Percentiles rank a stretch among this genome's conserved stretches.
phyloP scores from a whole-genome alignment of 2,888 invertebrate genomes.

The Harmothoe impar region DNA sequence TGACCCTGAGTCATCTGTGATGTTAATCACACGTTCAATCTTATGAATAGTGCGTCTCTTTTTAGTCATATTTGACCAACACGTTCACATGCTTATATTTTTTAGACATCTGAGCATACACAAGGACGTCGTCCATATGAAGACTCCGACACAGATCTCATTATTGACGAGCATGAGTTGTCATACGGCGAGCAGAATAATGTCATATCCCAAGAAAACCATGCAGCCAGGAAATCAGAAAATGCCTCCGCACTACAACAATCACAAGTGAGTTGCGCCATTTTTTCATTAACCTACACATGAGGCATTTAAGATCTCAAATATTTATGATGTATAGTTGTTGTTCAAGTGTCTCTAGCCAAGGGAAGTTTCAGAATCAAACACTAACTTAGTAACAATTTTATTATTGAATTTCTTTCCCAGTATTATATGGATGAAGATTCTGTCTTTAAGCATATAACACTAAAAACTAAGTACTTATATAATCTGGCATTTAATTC shows the following conservation, averaged over 20 bases:
- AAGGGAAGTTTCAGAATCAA: background rate
- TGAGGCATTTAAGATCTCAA: background rate
- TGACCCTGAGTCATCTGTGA: too few species aligned
- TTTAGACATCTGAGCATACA: slow-evolving; percentile 52
- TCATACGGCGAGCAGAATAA: slow-evolving; percentile 67
- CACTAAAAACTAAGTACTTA: too few species aligned
- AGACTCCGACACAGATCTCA: slow-evolving; percentile 95
- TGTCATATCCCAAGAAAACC: slow-evolving; percentile 20
- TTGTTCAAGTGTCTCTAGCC: background rate
- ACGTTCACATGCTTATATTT: too few species aligned
- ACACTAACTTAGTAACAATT: too few species aligned
- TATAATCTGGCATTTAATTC: too few species aligned
- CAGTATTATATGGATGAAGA: too few species aligned
- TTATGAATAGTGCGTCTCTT: too few species aligned
- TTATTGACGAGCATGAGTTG: slow-evolving; percentile 88
- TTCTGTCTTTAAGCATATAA: too few species aligned
- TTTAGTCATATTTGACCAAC: too few species aligned
- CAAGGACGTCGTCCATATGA: slow-evolving; percentile 69
- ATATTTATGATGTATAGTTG: background rate
- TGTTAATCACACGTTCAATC: too few species aligned
- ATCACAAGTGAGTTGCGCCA: slow-evolving; percentile 4
- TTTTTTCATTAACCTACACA: background rate
- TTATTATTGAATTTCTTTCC: too few species aligned
- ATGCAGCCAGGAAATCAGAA: background rate
- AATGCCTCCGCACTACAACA: slow-evolving; percentile 7